Base-by-base conservation (phyloP, 1,140 invertebrate species). In the Melitaea cinxia region DNA sequence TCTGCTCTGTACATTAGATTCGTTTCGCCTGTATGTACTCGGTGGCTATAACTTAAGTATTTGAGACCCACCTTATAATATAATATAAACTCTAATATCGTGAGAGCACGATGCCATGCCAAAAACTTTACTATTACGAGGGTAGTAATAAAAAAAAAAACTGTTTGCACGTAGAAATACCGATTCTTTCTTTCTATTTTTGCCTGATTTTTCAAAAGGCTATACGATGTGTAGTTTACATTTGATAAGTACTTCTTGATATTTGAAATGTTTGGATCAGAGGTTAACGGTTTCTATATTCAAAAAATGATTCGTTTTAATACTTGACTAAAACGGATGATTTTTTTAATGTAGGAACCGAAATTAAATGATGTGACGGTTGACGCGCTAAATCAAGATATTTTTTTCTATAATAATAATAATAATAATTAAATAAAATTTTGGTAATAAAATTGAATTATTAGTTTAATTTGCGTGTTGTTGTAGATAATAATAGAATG, bases 141-240 rank as follows among this genome's bases (percentile, higher is more conserved):
- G 10, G 39, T 45, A 45, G 39, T 65, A 52, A 65, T 39, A 57
- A 57, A 42, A 56, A 65, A 74, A 62, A 61, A 65, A 69, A 66
- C 67, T 73, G 72, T 58, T 60, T 73, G 79, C 81, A 80, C 79
- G 76, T 72, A 80, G 81, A 80, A 80, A 83, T 82, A 83, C 77
- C 79, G 77, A 83, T 45, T 45, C 15, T 4, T 19, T 10, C 15
- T 19, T 6, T 56, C 45, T 39, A 56, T 57, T 61, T 70, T 62
- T 56, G 50, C 33, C 53, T 58, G 17, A 49, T 54, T 50, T 26
- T 53, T 30, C 47, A 24, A 64, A 54, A 30, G 45, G 49, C 30
- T 23, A 23, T 54, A 33, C 33, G 50, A 39, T 53, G 53, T 62
- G 57, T 26, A 59, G 61, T 55, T 42, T 56, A 65, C 64, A 59